Evolutionary conservation across 2,797 vertebrate genomes (phyloP), one percentile per base, ranked within the genome.

Genomic region (Acipenser transmontanus): DNA sequence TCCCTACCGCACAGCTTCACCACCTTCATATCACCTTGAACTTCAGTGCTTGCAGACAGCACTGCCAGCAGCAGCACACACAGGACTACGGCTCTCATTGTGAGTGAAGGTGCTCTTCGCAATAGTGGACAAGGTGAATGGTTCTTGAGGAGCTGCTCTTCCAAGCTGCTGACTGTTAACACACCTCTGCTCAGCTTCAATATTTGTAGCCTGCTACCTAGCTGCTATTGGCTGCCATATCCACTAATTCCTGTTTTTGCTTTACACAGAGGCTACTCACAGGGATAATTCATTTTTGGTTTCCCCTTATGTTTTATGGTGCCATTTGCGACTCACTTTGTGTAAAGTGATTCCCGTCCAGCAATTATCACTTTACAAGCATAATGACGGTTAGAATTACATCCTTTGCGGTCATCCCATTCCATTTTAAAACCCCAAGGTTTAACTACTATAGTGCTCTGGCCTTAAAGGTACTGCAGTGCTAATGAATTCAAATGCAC

Each of bases 1-100:
- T 88, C 84, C 5, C 86, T 77, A 7, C 88, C 88, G 1, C 89
- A 91, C 74, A 91, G 73, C 76, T 64, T 82, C 47, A 89, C 65
- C 17, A 72, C 68, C 14, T 74, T 76, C 8, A 70, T 81, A 17
- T 90, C 84, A 1, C 84, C 81, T 48, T 73, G 70, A 7, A 75
- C 69, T 56, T 71, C 74, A 7, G 70, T 71, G n/a, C 72, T 66
- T 7, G 71, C 52, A 12, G 20, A 66, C 59, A 75, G 47, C 60
- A 70, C 14, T 50, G 79, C 82, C 73, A 82, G 74, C 78, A 87
- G 65, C 74, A 83, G 34, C 9, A 65, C 63, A 1, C 70, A 62
- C 61, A 87, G 17, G 1, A 80, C 49, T 47, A 69, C 3, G 49
- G 79, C 71, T 71, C 74, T 85, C 89, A 90, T 90, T 69, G 90